These are phyloP conservation scores for Salpingus planirostris DNA, from an alignment of 2,888 invertebrate species.

Conservation along the genomic window DNA sequence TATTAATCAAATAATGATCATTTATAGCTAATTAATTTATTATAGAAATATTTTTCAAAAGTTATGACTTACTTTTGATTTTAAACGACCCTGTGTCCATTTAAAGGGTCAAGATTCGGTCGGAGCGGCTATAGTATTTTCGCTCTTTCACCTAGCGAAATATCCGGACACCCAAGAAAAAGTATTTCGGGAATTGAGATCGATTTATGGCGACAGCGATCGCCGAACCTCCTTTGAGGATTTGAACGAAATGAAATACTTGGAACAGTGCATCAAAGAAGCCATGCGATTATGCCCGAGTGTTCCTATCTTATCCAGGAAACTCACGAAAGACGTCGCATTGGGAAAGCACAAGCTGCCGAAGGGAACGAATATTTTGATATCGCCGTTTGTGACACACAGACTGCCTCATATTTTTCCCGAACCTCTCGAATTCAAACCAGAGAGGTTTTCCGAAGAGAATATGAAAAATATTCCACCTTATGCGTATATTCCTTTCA, in stretches of 20 bases:
- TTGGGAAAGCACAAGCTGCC: constrained; percentile 48
- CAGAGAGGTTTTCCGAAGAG: constrained; percentile 48
- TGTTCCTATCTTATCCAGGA: constrained; percentile 56
- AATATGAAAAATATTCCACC: constrained; percentile 46
- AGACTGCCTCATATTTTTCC: constrained; percentile 48
- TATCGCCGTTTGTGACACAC: constrained; percentile 50
- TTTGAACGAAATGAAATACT: constrained; percentile 54
- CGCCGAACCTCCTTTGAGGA: constrained; percentile 48
- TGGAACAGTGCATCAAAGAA: constrained; percentile 64
- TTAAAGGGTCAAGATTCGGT: constrained; percentile 53
- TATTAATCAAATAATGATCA: no score
- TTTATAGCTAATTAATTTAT: no score
- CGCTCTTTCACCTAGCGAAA: constrained; percentile 48
- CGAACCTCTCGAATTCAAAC: constrained; percentile 48
- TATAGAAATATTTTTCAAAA: no score
- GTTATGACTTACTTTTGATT: background rate
- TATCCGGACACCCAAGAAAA: constrained; percentile 45
- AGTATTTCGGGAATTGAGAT: constrained; percentile 43
- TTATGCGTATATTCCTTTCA: constrained; percentile 51
- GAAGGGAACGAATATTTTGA: constrained; percentile 46
- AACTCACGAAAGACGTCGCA: constrained; percentile 46
- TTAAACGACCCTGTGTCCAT: background rate
- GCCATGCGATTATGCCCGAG: constrained; percentile 57
- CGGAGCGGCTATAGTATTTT: constrained; percentile 48
- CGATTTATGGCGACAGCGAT: constrained; percentile 41